These are phyloP conservation scores for Phalacrocorax carbo DNA, from an alignment of 2,113 vertebrate species.

Conservation along the genomic window DNA sequence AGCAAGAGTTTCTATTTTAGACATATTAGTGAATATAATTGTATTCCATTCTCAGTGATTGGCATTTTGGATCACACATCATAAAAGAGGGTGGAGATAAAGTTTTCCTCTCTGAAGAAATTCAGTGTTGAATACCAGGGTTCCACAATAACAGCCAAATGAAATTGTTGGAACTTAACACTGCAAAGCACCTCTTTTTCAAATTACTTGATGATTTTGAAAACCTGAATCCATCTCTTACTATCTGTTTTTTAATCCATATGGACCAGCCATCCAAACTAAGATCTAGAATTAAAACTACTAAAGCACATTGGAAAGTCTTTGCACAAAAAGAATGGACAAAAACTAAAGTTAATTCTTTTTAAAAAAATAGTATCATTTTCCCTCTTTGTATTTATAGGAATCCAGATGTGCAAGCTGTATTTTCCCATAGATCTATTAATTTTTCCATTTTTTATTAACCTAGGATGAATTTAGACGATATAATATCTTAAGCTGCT, in stretches of 20 bases:
- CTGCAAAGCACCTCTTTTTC: constrained; percentile 42
- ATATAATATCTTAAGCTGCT: neutral
- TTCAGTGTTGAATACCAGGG: constrained; percentile 54
- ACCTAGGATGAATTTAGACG: neutral
- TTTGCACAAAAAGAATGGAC: neutral
- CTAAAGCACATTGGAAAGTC: neutral
- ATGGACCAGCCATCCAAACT: constrained; percentile 36
- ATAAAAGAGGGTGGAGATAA: constrained; percentile 63
- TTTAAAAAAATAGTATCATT: neutral
- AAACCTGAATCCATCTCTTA: constrained; percentile 34
- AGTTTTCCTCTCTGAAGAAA: constrained; percentile 60
- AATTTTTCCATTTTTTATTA: neutral
- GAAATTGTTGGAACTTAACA: constrained; percentile 51
- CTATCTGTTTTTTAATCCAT: constrained; percentile 52
- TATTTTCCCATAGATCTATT: neutral
- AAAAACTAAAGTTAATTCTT: neutral
- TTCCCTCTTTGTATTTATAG: neutral
- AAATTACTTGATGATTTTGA: constrained; percentile 46
- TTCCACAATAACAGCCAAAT: constrained; percentile 36
- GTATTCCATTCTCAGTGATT: constrained; percentile 69
- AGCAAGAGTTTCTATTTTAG: constrained; percentile 72
- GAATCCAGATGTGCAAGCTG: neutral
- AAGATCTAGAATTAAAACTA: constrained; percentile 36
- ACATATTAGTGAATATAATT: constrained; percentile 72
- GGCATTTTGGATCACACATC: constrained; percentile 68